Evolutionary conservation across 2,888 invertebrate species (phyloP).

Genomic region (Ariolimax columbianus): DNA sequence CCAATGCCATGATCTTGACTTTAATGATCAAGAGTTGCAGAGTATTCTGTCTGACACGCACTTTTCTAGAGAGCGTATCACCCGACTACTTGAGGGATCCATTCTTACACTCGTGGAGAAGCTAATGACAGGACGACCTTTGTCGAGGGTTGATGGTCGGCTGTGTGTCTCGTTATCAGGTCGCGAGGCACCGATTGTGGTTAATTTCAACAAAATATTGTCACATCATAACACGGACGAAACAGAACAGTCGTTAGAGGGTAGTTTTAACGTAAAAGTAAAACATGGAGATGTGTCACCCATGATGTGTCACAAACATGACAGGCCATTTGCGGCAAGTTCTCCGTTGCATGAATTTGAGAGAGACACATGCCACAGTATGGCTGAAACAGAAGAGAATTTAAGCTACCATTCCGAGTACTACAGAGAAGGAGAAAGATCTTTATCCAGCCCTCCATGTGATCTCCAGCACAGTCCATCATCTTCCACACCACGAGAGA

Average conservation of each 20-base stretch:
- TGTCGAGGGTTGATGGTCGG: constrained; percentile 19
- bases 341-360: not conserved
- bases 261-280: constrained; percentile 20
- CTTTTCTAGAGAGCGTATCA: constrained; percentile 22
- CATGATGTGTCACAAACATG: too few species aligned
- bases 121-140: constrained; percentile 13
- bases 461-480: not conserved
- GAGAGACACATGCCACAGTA: not conserved
- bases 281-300: not conserved
- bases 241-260: not conserved
- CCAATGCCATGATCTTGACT: not conserved
- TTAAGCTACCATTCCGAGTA: not conserved
- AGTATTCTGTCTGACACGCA: constrained; percentile 8
- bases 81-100: constrained; percentile 15
- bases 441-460: not conserved
- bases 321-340: not conserved
- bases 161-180: not conserved
- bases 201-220: constrained; percentile 4
- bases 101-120: constrained; percentile 29
- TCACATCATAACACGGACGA: not conserved
- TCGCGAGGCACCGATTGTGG: constrained; percentile 1
- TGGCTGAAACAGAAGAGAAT: not conserved
- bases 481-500: not conserved
- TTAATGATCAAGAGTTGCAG: constrained; percentile 25
- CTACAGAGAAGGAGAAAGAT: not conserved